Percentiles rank a stretch among this genome's conserved stretches.
Conservation (phyloP, 2,888 invertebrate species). For the Diarsia brunnea region DNA sequence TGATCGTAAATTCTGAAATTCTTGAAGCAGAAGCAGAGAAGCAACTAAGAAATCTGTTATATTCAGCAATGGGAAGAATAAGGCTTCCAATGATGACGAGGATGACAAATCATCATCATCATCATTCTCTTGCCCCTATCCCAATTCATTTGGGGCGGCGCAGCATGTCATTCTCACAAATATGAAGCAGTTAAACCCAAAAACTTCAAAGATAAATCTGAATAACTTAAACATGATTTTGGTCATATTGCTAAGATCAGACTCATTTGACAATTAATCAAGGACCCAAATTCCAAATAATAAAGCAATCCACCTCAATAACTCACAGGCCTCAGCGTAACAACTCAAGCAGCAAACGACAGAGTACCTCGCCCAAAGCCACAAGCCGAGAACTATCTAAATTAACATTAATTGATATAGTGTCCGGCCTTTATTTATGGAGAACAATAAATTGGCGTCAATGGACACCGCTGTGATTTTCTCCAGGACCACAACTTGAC, state of each 20-base stretch:
- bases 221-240: background rate
- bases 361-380: slow-evolving; percentile 39
- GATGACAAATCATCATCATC: no score
- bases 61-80: background rate
- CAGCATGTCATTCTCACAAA: no score
- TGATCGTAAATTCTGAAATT: background rate
- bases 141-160: no score
- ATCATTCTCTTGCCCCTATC: no score
- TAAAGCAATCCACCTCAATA: slow-evolving; percentile 3
- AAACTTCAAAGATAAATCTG: background rate
- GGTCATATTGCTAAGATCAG: background rate
- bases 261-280: background rate
- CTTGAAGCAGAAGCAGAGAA: background rate
- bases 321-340: slow-evolving; percentile 6
- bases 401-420: slow-evolving; percentile 76
- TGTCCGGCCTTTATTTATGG: slow-evolving; percentile 69
- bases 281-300: background rate
- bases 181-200: background rate
- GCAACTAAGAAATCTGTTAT: background rate
- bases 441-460: slow-evolving; percentile 68
- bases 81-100: background rate
- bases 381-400: slow-evolving; percentile 57
- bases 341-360: slow-evolving; percentile 34
- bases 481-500: slow-evolving; percentile 73
- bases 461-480: slow-evolving; percentile 73